Percentiles rank a stretch among this genome's conserved stretches.
Evolutionary conservation across 2,113 vertebrate species (phyloP).

Genomic region (Tragelaphus scriptus): DNA sequence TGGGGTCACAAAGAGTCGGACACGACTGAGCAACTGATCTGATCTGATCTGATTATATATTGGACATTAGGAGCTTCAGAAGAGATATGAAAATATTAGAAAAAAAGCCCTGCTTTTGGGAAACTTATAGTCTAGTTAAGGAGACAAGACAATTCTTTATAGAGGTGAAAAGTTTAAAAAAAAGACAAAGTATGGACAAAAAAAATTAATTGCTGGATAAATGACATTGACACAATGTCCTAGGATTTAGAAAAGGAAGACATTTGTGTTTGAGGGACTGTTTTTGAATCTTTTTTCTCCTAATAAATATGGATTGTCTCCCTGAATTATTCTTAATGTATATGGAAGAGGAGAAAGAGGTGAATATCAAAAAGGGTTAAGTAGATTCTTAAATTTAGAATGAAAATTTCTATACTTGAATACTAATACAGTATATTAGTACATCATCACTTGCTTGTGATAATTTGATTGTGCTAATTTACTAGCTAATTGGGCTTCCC

Average conservation of each 20-base stretch:
- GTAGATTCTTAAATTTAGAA: neutral
- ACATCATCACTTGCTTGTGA: neutral
- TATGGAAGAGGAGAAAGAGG: neutral
- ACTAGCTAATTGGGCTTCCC: neutral
- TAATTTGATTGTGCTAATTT: constrained; percentile 9
- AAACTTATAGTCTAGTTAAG: neutral
- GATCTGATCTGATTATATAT: neutral
- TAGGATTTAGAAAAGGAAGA: neutral
- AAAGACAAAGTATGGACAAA: neutral
- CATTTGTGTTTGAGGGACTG: neutral
- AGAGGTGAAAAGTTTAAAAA: neutral
- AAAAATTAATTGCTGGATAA: neutral
- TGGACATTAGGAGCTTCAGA: neutral
- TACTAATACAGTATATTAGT: neutral
- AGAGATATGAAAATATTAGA: neutral
- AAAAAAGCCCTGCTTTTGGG: neutral
- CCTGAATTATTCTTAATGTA: neutral
- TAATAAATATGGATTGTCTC: neutral
- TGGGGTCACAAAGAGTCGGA: neutral
- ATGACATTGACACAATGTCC: neutral
- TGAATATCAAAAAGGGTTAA: neutral
- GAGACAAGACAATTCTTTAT: neutral
- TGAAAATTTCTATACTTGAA: neutral
- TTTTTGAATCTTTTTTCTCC: constrained; percentile 11
- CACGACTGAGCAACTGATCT: neutral